These are phyloP conservation scores for Ptychobarbus kaznakovi DNA, from an alignment of 2,797 vertebrate genomes.

Conservation along the genomic window DNA sequence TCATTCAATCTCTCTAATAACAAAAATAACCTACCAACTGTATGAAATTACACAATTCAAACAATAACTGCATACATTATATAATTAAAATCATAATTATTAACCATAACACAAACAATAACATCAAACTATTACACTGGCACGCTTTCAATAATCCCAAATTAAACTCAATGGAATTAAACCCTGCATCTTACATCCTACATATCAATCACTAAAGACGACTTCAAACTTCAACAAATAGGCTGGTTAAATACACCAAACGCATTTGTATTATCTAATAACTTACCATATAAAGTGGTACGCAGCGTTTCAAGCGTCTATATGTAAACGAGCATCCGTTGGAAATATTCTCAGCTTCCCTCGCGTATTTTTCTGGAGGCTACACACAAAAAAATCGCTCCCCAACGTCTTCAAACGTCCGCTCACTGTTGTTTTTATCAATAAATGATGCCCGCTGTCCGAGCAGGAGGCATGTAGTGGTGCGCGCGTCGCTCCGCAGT, in stretches of 20 bases:
- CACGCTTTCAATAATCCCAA: not conserved
- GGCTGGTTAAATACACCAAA: not conserved
- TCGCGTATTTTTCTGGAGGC: not conserved
- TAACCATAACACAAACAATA: conserved; percentile 35
- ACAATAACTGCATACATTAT: not conserved
- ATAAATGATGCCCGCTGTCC: conserved; percentile 45
- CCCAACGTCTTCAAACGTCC: conserved; percentile 10
- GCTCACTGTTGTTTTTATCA: conserved; percentile 14
- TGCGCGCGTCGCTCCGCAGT: conserved; percentile 57
- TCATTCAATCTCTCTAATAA: not conserved
- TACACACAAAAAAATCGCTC: not conserved
- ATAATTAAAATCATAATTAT: not conserved
- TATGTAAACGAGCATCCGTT: not conserved
- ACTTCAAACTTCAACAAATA: conserved; percentile 48
- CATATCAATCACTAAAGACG: not conserved
- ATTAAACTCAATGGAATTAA: not conserved
- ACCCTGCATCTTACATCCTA: not conserved
- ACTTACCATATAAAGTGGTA: conserved; percentile 37
- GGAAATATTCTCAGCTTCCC: not conserved
- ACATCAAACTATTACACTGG: conserved; percentile 11
- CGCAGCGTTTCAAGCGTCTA: conserved; percentile 17
- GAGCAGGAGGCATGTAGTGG: conserved; percentile 39
- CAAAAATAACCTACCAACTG: not conserved
- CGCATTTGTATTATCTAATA: conserved; percentile 10
- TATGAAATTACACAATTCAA: not conserved